Percentiles rank a stretch among this genome's conserved stretches.
Conservation (phyloP, 2,113 vertebrate species). For the Bagarius yarrelli region DNA sequence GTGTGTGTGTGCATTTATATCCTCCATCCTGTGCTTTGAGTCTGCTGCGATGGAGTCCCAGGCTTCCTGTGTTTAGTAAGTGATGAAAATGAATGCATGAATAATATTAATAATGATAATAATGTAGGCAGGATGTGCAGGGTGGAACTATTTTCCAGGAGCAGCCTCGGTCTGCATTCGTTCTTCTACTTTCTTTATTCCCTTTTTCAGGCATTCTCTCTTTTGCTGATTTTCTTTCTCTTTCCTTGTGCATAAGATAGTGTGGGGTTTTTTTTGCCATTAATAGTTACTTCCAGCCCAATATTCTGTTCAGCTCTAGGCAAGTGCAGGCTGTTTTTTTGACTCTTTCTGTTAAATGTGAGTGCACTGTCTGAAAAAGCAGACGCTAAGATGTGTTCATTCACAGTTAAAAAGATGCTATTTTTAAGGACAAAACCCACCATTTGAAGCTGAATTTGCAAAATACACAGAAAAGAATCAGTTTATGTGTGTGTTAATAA, state of each 20-base stretch:
- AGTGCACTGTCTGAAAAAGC: background rate
- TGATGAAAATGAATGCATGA: background rate
- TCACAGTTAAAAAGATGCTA: background rate
- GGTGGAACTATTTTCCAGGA: background rate
- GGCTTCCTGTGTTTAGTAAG: no score
- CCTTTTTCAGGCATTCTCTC: background rate
- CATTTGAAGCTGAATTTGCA: background rate
- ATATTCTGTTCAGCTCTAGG: conserved; percentile 6
- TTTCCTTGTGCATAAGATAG: conserved; percentile 21
- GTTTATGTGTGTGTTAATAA: background rate
- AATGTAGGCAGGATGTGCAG: background rate
- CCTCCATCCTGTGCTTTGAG: no score
- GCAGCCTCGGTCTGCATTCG: background rate
- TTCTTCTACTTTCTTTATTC: conserved; percentile 3
- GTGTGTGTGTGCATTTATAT: no score
- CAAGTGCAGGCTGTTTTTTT: background rate
- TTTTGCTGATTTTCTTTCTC: background rate
- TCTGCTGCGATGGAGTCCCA: no score
- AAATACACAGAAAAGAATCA: background rate
- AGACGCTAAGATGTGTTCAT: background rate
- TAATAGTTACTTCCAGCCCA: conserved; percentile 13
- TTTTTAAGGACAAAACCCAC: background rate
- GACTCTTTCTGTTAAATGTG: background rate
- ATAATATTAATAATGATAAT: background rate
- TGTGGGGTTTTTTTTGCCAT: conserved; percentile 18